These are phyloP conservation scores for Chaenogobius annularis DNA, from an alignment of 2,113 vertebrate species.

Conservation along the genomic window DNA sequence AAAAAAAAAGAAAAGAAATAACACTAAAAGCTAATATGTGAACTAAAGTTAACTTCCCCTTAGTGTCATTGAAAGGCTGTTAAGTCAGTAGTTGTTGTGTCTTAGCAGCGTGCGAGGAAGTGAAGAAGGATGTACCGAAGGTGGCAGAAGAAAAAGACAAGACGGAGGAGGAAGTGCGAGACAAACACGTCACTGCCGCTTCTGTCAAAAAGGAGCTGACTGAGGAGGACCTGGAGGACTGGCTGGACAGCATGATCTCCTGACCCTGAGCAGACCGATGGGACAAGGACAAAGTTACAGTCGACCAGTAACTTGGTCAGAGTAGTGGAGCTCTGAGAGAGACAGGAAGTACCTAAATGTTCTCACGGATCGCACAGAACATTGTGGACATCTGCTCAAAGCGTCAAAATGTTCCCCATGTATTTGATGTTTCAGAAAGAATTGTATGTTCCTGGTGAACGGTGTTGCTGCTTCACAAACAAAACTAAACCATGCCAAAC, in stretches of 20 bases:
- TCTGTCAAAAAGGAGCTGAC: constrained; percentile 71
- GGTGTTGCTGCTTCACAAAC: neutral
- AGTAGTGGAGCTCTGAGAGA: neutral
- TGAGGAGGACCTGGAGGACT: constrained; percentile 94
- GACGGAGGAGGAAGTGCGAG: constrained; percentile 20
- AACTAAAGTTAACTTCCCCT: neutral
- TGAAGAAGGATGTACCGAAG: constrained; percentile 17
- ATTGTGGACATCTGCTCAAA: constrained; percentile 8
- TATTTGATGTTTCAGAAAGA: constrained; percentile 6
- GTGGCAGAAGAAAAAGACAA: constrained; percentile 5
- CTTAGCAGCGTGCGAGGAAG: constrained; percentile 35
- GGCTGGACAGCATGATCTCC: constrained; percentile 96
- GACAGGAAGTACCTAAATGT: neutral
- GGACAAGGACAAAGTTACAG: neutral
- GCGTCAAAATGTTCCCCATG: constrained; percentile 32
- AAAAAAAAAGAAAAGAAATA: neutral
- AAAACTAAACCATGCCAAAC: constrained; percentile 9
- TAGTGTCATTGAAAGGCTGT: neutral
- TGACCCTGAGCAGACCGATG: constrained; percentile 51
- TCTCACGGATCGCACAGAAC: constrained; percentile 13
- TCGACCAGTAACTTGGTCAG: neutral
- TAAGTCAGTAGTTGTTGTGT: constrained; percentile 2
- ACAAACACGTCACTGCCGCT: constrained; percentile 12
- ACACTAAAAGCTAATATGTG: neutral
- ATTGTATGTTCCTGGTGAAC: constrained; percentile 19